Percentiles rank a stretch among this genome's conserved stretches.
These are phyloP conservation scores for Mormyrops attenuatus DNA, from an alignment of 2,797 vertebrate species.

Conservation along the genomic window DNA sequence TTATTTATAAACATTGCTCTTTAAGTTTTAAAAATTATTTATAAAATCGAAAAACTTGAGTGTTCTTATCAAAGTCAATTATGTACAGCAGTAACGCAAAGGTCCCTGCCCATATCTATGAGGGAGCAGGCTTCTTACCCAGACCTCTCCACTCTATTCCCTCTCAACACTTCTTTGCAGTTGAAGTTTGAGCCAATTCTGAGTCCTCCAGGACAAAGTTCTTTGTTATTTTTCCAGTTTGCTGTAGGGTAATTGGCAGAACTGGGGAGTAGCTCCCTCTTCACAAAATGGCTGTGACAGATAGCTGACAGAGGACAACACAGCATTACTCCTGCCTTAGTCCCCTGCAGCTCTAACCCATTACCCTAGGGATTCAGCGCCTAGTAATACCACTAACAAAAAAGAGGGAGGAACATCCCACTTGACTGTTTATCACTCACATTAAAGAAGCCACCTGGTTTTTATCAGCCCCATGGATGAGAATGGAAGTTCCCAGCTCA, in stretches of 20 bases:
- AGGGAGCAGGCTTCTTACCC: not conserved
- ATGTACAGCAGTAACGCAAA: not conserved
- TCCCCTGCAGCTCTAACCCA: not conserved
- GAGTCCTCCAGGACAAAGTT: not conserved
- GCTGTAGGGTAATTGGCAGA: constrained; percentile 8
- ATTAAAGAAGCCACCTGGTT: not conserved
- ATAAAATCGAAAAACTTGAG: not conserved
- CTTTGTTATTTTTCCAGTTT: constrained; percentile 1
- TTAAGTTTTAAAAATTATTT: not conserved
- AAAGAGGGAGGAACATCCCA: not conserved
- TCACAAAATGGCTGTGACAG: constrained; percentile 8
- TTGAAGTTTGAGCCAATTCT: not conserved
- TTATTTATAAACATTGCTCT: not conserved
- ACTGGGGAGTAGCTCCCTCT: not conserved
- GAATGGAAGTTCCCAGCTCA: not conserved
- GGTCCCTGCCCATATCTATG: not conserved
- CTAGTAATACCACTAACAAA: constrained; percentile 7
- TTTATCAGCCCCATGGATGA: not conserved
- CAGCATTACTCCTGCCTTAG: not conserved
- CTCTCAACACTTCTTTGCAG: not conserved
- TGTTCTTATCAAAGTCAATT: constrained; percentile 13
- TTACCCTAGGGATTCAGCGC: not conserved
- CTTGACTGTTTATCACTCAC: not conserved
- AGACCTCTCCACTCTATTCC: not conserved
- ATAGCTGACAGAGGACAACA: not conserved